Percentiles rank a stretch among this genome's conserved stretches.
These are phyloP conservation scores for Chaenodraco wilsoni DNA, from an alignment of 2,797 vertebrate genomes.

Conservation along the genomic window DNA sequence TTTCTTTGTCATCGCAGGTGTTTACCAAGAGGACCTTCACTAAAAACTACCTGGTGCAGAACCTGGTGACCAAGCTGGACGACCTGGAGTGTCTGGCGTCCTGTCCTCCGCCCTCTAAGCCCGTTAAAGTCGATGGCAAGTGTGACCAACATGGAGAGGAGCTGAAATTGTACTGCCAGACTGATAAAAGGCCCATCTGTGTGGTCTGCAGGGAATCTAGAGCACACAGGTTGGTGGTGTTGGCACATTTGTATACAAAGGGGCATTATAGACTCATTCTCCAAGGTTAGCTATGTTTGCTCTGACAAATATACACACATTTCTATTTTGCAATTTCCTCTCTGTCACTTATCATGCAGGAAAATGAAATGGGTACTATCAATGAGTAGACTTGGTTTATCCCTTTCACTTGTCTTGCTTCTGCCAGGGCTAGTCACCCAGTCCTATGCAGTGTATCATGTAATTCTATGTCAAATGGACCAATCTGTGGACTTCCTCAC, in stretches of 20 bases:
- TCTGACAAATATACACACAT: no score
- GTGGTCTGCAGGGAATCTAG: constrained; percentile 86
- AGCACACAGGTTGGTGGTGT: constrained; percentile 73
- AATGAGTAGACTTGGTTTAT: no score
- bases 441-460: no score
- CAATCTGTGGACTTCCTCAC: no score
- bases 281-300: neutral
- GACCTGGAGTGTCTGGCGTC: constrained; percentile 79
- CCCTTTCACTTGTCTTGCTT: no score
- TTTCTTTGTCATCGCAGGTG: constrained; percentile 67
- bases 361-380: no score
- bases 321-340: neutral
- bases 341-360: no score
- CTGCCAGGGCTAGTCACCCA: no score
- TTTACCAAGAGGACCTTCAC: constrained; percentile 85
- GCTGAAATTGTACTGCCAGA: constrained; percentile 85
- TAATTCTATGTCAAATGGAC: no score
- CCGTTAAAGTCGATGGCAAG: constrained; percentile 75
- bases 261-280: no score
- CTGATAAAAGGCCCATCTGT: constrained; percentile 83
- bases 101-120: constrained; percentile 62
- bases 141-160: constrained; percentile 85
- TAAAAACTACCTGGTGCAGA: constrained; percentile 87
- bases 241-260: neutral
- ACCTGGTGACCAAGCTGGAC: constrained; percentile 84